Evolutionary conservation across 2,888 invertebrate species (phyloP), one percentile per base, ranked within the genome.

Genomic region (Notodonta ziczac): DNA sequence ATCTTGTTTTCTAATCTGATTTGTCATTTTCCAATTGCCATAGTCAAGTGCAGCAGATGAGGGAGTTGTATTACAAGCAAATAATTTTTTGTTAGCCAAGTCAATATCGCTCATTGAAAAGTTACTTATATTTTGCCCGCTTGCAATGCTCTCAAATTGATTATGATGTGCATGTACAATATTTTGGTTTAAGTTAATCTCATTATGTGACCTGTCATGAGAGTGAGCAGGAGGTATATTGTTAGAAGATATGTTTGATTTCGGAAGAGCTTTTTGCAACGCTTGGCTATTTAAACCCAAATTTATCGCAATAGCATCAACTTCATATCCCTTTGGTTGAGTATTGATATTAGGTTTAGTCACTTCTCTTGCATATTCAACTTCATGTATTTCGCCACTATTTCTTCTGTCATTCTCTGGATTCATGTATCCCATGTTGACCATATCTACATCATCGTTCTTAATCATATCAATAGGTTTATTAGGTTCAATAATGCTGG

Each of bases 371-470:
- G 75, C 63, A 32, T 82, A 70, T 53, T 78, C 80, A 61, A 76
- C 83, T 60, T 86, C 82, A 40, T 78, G 72, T 51, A 85, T 81
- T 65, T 90, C 89, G 44, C 69, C 79, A 62, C 76, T 83, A 66
- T 67, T 81, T 63, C 87, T 80, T 61, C 88, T 82, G 32, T 90
- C 91, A 54, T 69, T 76, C 4, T 93, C 93, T 6, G 87, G 78
- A 65, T 89, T 90, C 81, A 91, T 84, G 68, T 94, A 94, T 5
- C 94, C 93, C 92, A 94, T 92, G 70, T 93, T 94, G 2, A 94
- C 84, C 92, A 94, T 92, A 72, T 94, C 94, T 50, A 92, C 83
- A 67, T 85, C 87, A 66, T 93, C 91, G 65, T 90, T 86, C 59
- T 86, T 89, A 9, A 81, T 74, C 48, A 83, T 81, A 67, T 76